Evolutionary conservation across 2,113 vertebrate genomes (phyloP), one percentile per base, ranked within the genome.

Genomic region (Isurus oxyrinchus): DNA sequence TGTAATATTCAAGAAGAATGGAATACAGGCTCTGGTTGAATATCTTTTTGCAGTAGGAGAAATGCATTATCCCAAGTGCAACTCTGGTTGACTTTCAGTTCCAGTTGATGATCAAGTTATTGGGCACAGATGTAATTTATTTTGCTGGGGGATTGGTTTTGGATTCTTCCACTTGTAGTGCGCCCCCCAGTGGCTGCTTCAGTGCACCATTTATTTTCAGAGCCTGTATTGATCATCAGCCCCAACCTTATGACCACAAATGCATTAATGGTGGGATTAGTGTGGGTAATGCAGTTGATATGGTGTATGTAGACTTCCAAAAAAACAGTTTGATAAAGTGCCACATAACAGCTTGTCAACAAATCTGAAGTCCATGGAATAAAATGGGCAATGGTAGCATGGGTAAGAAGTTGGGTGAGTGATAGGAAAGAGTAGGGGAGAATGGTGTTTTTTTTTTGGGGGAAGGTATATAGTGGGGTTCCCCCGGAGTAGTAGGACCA

Each of bases 11-110:
- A 99, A 99, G 97, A 98, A 99, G 96, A 99, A 99, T 96, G 99
- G 99, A 96, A 99, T 99, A 97, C 99, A 99, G 98, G 99, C 99
- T 97, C 99, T 99, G 98, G 99, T 99, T 98, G 99, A 99, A 99
- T 99, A 99, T 99, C 99, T 99, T 99, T 98, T 97, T 97, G 35
- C 35, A 40, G 0, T n/a, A 40, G 59, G 4, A 61, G 14, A 94
- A 94, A 63, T 63, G 59, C 31, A 63, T 63, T 94, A 59, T 0
- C 59, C 1, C 35, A 40, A 8, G 16, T 35, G 27, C 57, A 91
- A 57, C 13, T 21, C 40, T 11, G 13, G n/a, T 8, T 40, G 1
- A 3, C 4, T 19, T 66, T 6, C 13, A 21, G 7, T 40, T 63
- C 35, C 81, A 84, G 5, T 5, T 84, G 59, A 5, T 59, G 1